Base-by-base conservation (phyloP, 2,888 invertebrate species). In the Lepetodrilus schrolli region DNA sequence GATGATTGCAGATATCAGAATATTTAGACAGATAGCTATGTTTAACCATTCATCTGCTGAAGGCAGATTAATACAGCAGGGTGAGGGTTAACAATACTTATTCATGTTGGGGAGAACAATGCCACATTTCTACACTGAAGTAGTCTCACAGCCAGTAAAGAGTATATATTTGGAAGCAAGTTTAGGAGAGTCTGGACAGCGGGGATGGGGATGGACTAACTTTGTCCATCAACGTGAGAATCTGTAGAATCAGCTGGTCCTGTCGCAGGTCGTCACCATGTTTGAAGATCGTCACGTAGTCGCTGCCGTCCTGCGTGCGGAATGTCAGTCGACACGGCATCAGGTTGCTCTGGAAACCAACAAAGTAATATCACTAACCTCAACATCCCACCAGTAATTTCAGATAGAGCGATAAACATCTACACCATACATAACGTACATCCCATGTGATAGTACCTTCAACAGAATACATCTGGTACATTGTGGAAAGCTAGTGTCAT, bases 211-310 rank as follows among this genome's bases (percentile, higher is more conserved):
- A 26, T 69, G 0, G 8, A 48, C 34, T 72, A 80, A 91, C 91
- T 86, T 90, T 96, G 90, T 99, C 99, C 98, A 99, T 99, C 13
- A 99, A 92, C 0, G 97, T 96, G 48, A 99, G 98, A 93, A 99
- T 99, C 92, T 99, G 99, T 65, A 99, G 92, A 77, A 99, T 96
- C 0, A 99, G 92, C 90, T 99, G 99, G 92, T 99, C 99, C 91
- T 99, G 99, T 1, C 99, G 93, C 70, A 99, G 91, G 90, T 99
- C 99, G 91, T 99, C 99, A 0, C 99, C 99, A 85, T 97, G 95
- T 90, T 99, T 99, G 90, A 99, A 99, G 77, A 99, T 98, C 0
- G 98, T 96, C 17, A 96, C 95, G 90, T 98, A 99, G 86, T 96
- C 95, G 23, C 87, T 83, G 38, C 93, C 93, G 47, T 94, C 94